phyloP scores from a whole-genome alignment of 2,888 invertebrate genomes.

The Dryobota labecula region DNA sequence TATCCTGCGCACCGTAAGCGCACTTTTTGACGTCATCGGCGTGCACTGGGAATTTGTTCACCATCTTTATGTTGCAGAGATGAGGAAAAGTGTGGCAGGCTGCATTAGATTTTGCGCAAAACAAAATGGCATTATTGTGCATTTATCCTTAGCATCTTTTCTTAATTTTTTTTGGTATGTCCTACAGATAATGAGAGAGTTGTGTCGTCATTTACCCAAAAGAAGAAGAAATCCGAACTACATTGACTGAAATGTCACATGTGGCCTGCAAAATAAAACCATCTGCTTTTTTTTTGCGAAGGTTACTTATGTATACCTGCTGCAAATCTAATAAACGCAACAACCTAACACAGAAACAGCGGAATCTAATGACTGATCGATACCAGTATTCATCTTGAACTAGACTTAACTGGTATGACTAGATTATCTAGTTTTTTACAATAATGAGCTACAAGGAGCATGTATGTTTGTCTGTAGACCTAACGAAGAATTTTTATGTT shows the following conservation, averaged over 20 bases:
- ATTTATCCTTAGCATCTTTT: conserved; percentile 31
- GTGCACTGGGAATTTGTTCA: conserved; percentile 16
- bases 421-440: conserved; percentile 50
- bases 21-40: conserved; percentile 35
- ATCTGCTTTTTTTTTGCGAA: background rate
- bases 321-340: background rate
- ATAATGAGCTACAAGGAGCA: conserved; percentile 36
- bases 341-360: conserved; percentile 19
- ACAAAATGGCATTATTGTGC: background rate
- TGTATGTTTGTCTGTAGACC: conserved; percentile 44
- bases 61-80: conserved; percentile 6
- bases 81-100: conserved; percentile 34
- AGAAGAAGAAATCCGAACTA: background rate
- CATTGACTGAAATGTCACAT: no score
- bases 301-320: background rate
- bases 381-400: conserved; percentile 21
- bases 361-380: conserved; percentile 27
- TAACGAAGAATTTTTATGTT: conserved; percentile 37
- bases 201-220: background rate
- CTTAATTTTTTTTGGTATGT: background rate
- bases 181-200: background rate
- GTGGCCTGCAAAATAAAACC: no score
- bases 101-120: conserved; percentile 1
- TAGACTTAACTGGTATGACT: conserved; percentile 40
- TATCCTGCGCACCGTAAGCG: background rate